A percentile compares a stretch with the other conserved stretches of the same genome.
These are phyloP conservation scores for Hololepta plana DNA, from an alignment of 2,888 invertebrate species.

Conservation along the genomic window DNA sequence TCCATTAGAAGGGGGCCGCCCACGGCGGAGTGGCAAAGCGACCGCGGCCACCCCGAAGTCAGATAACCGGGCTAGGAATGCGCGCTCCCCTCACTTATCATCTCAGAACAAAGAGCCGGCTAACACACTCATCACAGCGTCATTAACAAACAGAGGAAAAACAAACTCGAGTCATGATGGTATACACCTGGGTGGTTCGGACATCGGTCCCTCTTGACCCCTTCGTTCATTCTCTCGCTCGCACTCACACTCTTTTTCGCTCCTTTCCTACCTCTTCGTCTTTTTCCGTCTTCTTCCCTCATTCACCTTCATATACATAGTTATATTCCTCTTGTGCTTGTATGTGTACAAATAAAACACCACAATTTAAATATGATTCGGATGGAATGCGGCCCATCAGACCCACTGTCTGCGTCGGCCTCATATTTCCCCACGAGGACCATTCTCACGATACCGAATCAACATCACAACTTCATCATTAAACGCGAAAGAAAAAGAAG, in stretches of 20 bases:
- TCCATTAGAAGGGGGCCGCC: constrained; percentile 22
- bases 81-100: constrained; percentile 17
- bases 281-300: too few relatives aligned
- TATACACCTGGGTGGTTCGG: constrained; percentile 28
- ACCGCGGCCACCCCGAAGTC: constrained; percentile 21
- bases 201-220: too few relatives aligned
- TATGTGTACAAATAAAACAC: constrained; percentile 16
- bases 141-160: constrained; percentile 29
- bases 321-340: too few relatives aligned
- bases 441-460: too few relatives aligned
- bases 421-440: too few relatives aligned
- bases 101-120: constrained; percentile 17
- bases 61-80: constrained; percentile 23
- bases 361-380: constrained; percentile 21
- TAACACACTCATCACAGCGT: constrained; percentile 27
- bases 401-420: constrained; percentile 22
- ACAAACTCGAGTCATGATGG: constrained; percentile 25
- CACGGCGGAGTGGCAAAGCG: constrained; percentile 19
- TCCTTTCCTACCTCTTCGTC: too few relatives aligned
- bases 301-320: too few relatives aligned
- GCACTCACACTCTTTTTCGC: too few relatives aligned
- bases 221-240: too few relatives aligned
- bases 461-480: too few relatives aligned
- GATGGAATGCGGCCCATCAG: constrained; percentile 23
- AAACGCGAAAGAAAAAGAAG: too few relatives aligned